Base-by-base conservation (phyloP, 2,888 invertebrate genomes). In the Hesperia comma region DNA sequence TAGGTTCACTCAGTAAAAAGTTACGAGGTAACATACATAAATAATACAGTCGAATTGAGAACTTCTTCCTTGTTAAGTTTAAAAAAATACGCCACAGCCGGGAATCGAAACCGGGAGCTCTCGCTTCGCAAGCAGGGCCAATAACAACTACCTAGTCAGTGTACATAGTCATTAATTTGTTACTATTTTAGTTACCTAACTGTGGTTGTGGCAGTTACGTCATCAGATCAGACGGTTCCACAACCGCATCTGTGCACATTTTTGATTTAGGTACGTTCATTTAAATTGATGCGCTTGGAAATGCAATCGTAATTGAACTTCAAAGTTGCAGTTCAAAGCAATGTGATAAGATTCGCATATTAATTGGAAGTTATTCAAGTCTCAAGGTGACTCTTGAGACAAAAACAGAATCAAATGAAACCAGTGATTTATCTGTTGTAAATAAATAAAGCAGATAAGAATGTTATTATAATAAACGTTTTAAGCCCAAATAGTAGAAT, bases 321-420 rank as follows among this genome's bases (percentile, higher is more conserved):
- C 64, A 64, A 64, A 64, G 64, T 58, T 64, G 40, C 41, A 64
- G 64, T 58, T 64, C 64, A 64, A 64, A 64, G 64, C 6, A 64
- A 58, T 6, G 41, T 43, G 64, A 64, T 64, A 64, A 64, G 58
- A 64, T 64, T 64, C 53, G 58, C 51, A 49, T 49, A 64, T 53
- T 58, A 64, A 64, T 64, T 64, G 64, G 51, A 32, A 64, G 58
- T 64, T 64, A 64, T 58, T 64, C 53, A 43, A 53, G 51, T 43
- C 58, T 41, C 53, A 64, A 64, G 58, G 53, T 64, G 49, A 64
- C 41, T 51, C 51, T 64, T 58, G 64, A 58, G 53, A 15, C 51
- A 58, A n/a, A 58, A 53, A 53, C 58, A 64, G 51, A 58, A 26
- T n/a, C 14, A 32, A 19, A 53, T 32, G 21, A 12, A 14, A 21